A percentile compares a stretch with the other conserved stretches of the same genome.
phyloP scores from a whole-genome alignment of 2,888 invertebrate species.

The Urechis unicinctus region DNA sequence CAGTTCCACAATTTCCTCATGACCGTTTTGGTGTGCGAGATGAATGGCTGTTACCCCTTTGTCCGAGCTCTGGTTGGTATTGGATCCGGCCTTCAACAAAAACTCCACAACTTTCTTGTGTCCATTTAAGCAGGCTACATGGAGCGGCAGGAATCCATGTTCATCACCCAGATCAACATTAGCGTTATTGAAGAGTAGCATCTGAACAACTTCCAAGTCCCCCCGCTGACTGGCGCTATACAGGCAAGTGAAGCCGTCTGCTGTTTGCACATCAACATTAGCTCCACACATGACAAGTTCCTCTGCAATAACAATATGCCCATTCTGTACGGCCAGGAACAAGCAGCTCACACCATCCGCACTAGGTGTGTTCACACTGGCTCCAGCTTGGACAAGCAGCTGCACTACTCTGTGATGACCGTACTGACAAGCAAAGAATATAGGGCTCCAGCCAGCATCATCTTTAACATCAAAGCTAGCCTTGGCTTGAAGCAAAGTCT shows the following conservation, averaged over 20 bases:
- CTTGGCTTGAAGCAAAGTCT: constrained; percentile 19
- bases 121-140: constrained; percentile 23
- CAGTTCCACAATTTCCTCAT: constrained; percentile 23
- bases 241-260: constrained; percentile 20
- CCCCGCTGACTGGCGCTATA: constrained; percentile 25
- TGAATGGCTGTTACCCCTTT: constrained; percentile 19
- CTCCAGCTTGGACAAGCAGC: constrained; percentile 17
- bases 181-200: constrained; percentile 23
- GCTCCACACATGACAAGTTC: constrained; percentile 20
- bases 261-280: constrained; percentile 18
- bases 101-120: constrained; percentile 23
- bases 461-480: constrained; percentile 22
- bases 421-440: constrained; percentile 25
- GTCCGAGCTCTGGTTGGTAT: constrained; percentile 13
- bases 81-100: constrained; percentile 22
- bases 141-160: constrained; percentile 23
- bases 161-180: constrained; percentile 18
- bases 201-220: constrained; percentile 24
- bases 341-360: constrained; percentile 16
- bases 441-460: constrained; percentile 23
- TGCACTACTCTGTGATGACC: constrained; percentile 19
- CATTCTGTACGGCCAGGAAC: constrained; percentile 25
- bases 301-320: constrained; percentile 24
- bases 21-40: constrained; percentile 24
- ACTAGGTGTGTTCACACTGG: constrained; percentile 15